These are phyloP conservation scores for Cybosia mesomella DNA, from an alignment of 2,888 invertebrate genomes.

Conservation along the genomic window DNA sequence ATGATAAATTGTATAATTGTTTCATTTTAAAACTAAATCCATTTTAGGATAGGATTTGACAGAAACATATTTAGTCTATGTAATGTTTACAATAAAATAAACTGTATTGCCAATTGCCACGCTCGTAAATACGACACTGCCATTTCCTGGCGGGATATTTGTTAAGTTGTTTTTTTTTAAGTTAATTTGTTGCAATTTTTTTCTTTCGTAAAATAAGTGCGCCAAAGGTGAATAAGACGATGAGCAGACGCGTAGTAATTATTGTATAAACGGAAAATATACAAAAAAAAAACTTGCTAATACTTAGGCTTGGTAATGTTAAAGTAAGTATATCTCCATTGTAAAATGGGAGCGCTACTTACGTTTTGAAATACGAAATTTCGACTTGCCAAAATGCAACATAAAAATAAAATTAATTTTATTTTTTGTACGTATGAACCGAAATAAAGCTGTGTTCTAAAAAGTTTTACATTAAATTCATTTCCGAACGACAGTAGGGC, in stretches of 20 bases:
- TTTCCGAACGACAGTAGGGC: conserved; percentile 18
- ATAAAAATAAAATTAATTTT: conserved; percentile 3
- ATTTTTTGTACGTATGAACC: not conserved
- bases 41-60: not conserved
- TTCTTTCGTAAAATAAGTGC: conserved; percentile 75
- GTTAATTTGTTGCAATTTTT: conserved; percentile 80
- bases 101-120: conserved; percentile 18
- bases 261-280: conserved; percentile 79
- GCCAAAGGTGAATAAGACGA: conserved; percentile 79
- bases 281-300: conserved; percentile 78
- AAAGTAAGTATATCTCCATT: conserved; percentile 41
- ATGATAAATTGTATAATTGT: not conserved
- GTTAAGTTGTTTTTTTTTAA: conserved; percentile 82
- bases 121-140: conserved; percentile 53
- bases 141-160: conserved; percentile 63
- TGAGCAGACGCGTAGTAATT: conserved; percentile 64
- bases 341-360: conserved; percentile 19
- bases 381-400: not conserved
- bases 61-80: not conserved
- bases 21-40: not conserved
- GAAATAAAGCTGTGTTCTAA: conserved; percentile 8
- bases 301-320: conserved; percentile 63
- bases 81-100: conserved; percentile 1
- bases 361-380: conserved; percentile 20
- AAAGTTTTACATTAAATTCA: conserved; percentile 13